Evolutionary conservation across 2,888 invertebrate species (phyloP).

Genomic region (Imbricaverruca yamaguchii): DNA sequence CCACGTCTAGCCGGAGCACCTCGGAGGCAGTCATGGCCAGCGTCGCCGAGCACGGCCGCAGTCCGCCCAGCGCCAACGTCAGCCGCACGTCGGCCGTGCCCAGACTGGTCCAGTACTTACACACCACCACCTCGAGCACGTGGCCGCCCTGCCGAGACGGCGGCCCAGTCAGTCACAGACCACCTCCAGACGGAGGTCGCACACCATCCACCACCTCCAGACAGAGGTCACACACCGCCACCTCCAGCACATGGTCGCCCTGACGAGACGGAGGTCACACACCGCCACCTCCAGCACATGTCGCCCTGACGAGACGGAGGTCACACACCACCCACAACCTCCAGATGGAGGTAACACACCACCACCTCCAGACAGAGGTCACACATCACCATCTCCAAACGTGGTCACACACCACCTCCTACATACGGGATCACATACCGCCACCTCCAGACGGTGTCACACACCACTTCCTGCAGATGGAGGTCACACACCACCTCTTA

Average conservation of each 20-base stretch:
- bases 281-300: slow-evolving; percentile 27
- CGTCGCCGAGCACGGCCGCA: slow-evolving; percentile 55
- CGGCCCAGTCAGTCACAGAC: no score
- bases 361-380: slow-evolving; percentile 8
- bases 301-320: slow-evolving; percentile 26
- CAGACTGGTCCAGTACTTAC: slow-evolving; percentile 91
- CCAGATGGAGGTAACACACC: not conserved
- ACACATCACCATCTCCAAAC: not conserved
- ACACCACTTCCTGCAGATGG: no score
- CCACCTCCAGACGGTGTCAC: no score
- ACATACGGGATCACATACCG: no score
- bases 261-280: not conserved
- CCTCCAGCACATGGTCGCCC: slow-evolving; percentile 31
- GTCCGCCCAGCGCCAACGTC: slow-evolving; percentile 71
- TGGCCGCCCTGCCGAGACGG: slow-evolving; percentile 53
- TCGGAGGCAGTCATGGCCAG: slow-evolving; percentile 65
- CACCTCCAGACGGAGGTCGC: slow-evolving; percentile 6
- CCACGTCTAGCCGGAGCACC: slow-evolving; percentile 63
- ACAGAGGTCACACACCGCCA: slow-evolving; percentile 26
- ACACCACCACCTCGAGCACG: slow-evolving; percentile 79
- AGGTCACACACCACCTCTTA: no score
- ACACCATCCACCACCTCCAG: slow-evolving; percentile 15
- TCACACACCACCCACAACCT: not conserved
- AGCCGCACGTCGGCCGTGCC: slow-evolving; percentile 69
- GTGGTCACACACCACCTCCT: no score